phyloP scores from a whole-genome alignment of 2,888 invertebrate species.

The Malacosoma neustria region DNA sequence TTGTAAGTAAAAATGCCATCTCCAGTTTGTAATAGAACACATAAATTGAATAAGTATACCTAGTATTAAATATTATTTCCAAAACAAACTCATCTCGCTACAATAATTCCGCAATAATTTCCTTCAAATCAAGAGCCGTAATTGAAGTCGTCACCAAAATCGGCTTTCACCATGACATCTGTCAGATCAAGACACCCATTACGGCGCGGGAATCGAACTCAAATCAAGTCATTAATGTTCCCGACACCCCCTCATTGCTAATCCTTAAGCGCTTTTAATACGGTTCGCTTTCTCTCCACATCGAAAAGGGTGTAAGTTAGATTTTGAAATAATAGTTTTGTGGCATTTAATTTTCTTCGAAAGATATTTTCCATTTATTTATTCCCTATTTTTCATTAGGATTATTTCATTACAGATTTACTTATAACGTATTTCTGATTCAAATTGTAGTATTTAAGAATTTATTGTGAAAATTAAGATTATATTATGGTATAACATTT shows the following conservation, averaged over 20 bases:
- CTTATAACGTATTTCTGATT: not conserved
- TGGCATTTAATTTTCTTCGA: too few relatives aligned
- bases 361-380: too few relatives aligned
- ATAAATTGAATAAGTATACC: too few relatives aligned
- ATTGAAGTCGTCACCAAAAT: not conserved
- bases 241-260: slow-evolving; percentile 39
- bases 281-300: not conserved
- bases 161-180: slow-evolving; percentile 32
- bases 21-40: too few relatives aligned
- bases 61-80: too few relatives aligned
- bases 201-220: slow-evolving; percentile 25
- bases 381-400: too few relatives aligned
- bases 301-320: not conserved
- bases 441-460: not conserved
- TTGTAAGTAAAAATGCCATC: too few relatives aligned
- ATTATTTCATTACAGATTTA: too few relatives aligned
- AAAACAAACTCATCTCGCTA: not conserved
- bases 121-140: not conserved
- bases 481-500: too few relatives aligned
- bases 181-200: slow-evolving; percentile 49
- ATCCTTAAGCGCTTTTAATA: slow-evolving; percentile 16
- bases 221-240: slow-evolving; percentile 34
- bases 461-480: not conserved
- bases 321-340: not conserved
- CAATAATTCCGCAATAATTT: not conserved